A percentile compares a stretch with the other conserved stretches of the same genome.
phyloP scores from a whole-genome alignment of 2,113 vertebrate species.

The Macrotus californicus region DNA sequence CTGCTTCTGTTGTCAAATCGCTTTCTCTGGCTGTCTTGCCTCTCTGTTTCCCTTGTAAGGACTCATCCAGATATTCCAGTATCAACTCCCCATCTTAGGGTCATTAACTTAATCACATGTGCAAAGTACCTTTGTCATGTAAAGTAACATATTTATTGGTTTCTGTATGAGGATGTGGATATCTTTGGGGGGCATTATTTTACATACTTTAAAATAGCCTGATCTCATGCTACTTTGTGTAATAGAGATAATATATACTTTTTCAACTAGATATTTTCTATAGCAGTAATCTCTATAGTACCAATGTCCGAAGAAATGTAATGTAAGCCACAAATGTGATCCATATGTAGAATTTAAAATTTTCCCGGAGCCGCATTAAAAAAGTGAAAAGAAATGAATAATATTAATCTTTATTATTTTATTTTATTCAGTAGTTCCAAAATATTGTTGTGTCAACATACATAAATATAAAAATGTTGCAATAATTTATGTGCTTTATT shows the following conservation, averaged over 20 bases:
- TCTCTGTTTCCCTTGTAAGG: background rate
- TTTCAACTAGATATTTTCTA: background rate
- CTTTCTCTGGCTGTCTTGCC: background rate
- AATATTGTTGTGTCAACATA: background rate
- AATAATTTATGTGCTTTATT: background rate
- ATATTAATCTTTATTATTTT: background rate
- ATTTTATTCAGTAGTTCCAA: background rate
- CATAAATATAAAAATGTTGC: background rate
- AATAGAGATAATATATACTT: background rate
- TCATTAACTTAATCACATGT: background rate
- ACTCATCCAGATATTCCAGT: background rate
- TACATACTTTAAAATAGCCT: background rate
- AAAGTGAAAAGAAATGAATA: background rate
- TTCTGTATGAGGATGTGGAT: background rate
- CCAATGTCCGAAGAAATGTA: background rate
- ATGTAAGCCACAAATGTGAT: background rate
- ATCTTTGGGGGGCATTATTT: background rate
- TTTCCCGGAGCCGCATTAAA: background rate
- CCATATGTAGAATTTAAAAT: background rate
- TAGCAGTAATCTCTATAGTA: background rate
- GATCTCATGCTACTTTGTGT: background rate
- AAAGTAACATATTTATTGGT: background rate
- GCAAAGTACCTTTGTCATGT: background rate
- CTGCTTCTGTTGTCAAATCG: background rate
- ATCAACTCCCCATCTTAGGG: background rate